Evolutionary conservation across 1,140 invertebrate species (phyloP), one percentile per base, ranked within the genome.

Genomic region (Galleria mellonella): DNA sequence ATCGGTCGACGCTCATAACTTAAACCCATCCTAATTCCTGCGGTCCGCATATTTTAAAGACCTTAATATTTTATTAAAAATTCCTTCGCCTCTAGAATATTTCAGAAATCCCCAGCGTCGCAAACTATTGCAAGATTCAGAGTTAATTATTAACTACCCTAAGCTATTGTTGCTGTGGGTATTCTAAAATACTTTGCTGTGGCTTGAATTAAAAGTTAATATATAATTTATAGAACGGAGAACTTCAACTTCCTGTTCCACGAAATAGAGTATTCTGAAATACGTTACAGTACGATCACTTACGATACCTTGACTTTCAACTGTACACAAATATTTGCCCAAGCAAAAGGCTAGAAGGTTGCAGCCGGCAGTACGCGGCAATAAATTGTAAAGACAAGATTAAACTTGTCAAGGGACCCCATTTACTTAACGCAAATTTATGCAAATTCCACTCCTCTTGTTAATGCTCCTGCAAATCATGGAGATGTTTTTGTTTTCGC

Each of bases 391-490:
- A 71, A 76, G 77, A 84, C 81, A 78, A 84, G 81, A 82, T 84
- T 82, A 84, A 82, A 84, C 72, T 82, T 82, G 81, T 84, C 81
- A 81, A 62, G 76, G 77, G 71, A 66, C 60, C 75, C 75, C 73
- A 74, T 82, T 84, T 81, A 82, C 77, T 82, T 84, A 78, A 81
- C 72, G 81, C 72, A 78, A 82, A 84, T 84, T 84, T 84, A 84
- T 84, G 77, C 81, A 78, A 81, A 84, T 83, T 68, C 72, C 67
- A 47, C 60, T 62, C 57, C 64, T 73, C 59, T 59, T 57, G 64
- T 65, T 69, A 65, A 66, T 62, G 58, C 65, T 49, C 49, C 60
- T 51, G 61, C 59, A 62, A 65, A 75, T 70, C 62, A 68, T 48
- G 50, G 58, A 58, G 64, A 68, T 71, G 66, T 72, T 76, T 74